These are phyloP conservation scores for Tautogolabrus adspersus DNA, from an alignment of 2,113 vertebrate genomes.

Conservation along the genomic window DNA sequence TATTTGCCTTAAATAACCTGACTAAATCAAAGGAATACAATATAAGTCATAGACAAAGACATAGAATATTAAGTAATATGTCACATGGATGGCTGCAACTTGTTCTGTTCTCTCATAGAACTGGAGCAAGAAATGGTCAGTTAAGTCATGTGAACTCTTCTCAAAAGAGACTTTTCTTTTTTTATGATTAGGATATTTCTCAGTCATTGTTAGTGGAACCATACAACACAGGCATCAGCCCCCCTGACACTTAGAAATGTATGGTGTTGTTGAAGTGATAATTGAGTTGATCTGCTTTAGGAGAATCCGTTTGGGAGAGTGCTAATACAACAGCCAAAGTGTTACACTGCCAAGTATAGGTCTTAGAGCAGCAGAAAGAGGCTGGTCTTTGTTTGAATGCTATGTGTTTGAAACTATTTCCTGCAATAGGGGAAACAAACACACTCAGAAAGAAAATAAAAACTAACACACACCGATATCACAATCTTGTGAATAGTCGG, in stretches of 20 bases:
- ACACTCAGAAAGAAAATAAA: background rate
- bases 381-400: background rate
- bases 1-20: too few species aligned
- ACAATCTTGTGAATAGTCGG: too few species aligned
- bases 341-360: constrained; percentile 2
- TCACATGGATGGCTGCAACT: too few species aligned
- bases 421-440: background rate
- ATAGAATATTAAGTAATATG: too few species aligned
- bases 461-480: background rate
- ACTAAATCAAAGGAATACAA: too few species aligned
- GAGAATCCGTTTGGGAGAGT: background rate
- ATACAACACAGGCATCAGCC: constrained; percentile 8
- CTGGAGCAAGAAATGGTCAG: too few species aligned
- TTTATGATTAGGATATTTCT: too few species aligned
- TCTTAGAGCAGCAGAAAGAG: background rate
- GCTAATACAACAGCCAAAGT: background rate
- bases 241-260: background rate
- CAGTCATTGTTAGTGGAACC: background rate
- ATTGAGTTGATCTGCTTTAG: background rate
- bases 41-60: too few species aligned
- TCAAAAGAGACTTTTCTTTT: too few species aligned
- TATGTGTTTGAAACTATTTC: constrained; percentile 1
- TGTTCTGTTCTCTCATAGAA: too few species aligned
- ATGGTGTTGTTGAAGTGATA: constrained; percentile 25
- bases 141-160: too few species aligned